These are phyloP conservation scores for Dicranocentrus wangi DNA, from an alignment of 2,888 invertebrate species.

Conservation along the genomic window DNA sequence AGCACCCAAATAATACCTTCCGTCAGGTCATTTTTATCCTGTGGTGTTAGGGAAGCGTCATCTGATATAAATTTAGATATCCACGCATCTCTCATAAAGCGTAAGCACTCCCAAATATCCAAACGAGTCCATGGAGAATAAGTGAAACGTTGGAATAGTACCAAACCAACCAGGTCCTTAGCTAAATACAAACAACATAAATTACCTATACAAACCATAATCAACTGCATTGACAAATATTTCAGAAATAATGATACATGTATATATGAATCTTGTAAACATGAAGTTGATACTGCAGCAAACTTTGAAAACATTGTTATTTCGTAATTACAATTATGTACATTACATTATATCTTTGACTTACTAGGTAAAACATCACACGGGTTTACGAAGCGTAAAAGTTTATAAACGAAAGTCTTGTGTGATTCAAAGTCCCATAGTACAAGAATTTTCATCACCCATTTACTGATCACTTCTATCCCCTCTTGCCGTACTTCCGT, in stretches of 20 bases:
- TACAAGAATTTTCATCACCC: not conserved
- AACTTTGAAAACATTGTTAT: no score
- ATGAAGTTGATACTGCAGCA: no score
- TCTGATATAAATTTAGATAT: not conserved
- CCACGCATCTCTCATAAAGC: not conserved
- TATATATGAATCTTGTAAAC: no score
- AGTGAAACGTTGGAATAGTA: no score
- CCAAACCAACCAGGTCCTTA: no score
- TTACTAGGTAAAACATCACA: not conserved
- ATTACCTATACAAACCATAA: no score
- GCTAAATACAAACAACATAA: no score
- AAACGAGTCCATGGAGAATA: not conserved
- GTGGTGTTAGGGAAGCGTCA: no score
- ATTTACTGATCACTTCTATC: not conserved
- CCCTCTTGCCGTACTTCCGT: not conserved
- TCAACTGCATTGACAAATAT: no score
- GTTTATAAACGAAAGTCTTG: not conserved
- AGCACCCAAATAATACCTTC: not conserved
- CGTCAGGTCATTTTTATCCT: not conserved
- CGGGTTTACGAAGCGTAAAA: not conserved
- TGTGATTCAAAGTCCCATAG: not conserved
- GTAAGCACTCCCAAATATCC: not conserved
- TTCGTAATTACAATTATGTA: not conserved
- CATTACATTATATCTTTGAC: slow-evolving; percentile 1
- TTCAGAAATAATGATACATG: no score